A percentile compares a stretch with the other conserved stretches of the same genome.
Conservation (phyloP, 2,113 vertebrate genomes). For the Solea senegalensis region DNA sequence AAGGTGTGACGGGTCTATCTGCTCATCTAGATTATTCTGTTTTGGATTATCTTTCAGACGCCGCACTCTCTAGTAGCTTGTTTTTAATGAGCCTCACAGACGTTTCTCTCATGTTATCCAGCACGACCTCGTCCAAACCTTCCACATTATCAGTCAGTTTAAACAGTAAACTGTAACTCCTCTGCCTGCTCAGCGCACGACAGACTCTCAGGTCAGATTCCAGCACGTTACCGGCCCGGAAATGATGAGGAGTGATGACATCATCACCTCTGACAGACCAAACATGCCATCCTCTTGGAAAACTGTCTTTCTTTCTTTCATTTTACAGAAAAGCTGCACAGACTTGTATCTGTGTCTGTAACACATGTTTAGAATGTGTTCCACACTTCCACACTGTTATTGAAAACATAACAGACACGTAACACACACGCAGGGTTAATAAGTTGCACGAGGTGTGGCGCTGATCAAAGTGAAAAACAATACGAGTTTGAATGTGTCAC, state of each 20-base stretch:
- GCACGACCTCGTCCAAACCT: neutral
- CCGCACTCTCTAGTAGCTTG: neutral
- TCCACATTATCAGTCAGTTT: constrained; percentile 7
- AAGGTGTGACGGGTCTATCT: constrained; percentile 11
- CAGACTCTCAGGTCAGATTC: constrained; percentile 25
- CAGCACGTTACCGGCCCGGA: neutral
- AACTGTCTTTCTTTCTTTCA: neutral
- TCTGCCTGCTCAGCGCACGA: neutral
- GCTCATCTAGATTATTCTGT: neutral
- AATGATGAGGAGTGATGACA: neutral
- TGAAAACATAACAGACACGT: neutral
- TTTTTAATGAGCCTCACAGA: neutral
- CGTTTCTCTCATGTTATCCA: neutral
- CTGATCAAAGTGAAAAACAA: neutral
- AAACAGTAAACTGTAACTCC: constrained; percentile 15
- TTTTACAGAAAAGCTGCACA: neutral
- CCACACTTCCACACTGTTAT: neutral
- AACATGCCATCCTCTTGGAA: neutral
- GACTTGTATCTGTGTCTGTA: neutral
- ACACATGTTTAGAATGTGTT: neutral
- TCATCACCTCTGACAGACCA: neutral
- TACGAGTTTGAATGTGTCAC: too few species aligned
- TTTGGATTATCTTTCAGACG: neutral
- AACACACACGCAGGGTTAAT: neutral
- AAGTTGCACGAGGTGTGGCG: neutral